Conservation (phyloP, 2,113 vertebrate species). For the Verasper variegatus region DNA sequence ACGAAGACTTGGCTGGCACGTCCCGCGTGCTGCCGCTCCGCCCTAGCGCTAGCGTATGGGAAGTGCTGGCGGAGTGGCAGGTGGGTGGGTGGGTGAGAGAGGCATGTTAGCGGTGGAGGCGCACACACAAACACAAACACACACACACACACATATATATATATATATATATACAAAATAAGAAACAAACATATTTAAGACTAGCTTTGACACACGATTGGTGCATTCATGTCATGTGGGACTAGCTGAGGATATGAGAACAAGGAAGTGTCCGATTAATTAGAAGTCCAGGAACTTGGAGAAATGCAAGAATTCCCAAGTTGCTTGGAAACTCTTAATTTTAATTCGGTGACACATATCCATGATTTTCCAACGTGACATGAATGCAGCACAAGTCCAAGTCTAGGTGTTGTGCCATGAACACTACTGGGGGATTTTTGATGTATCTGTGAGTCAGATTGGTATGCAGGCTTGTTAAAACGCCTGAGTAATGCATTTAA, state of each 20-base stretch:
- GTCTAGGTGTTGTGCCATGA: conserved; percentile 40
- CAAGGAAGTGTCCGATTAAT: neutral
- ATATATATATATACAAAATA: conserved; percentile 41
- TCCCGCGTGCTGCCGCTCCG: conserved; percentile 87
- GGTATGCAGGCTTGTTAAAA: conserved; percentile 26
- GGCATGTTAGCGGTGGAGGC: conserved; percentile 78
- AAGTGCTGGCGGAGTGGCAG: conserved; percentile 80
- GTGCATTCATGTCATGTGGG: conserved; percentile 44
- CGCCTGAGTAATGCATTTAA: conserved; percentile 11
- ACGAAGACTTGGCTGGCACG: conserved; percentile 87
- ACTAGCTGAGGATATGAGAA: neutral
- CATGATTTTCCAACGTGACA: conserved; percentile 18
- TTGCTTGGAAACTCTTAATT: too few species aligned
- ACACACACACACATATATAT: conserved; percentile 46
- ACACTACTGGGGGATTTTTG: neutral
- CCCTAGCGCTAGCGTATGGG: conserved; percentile 86
- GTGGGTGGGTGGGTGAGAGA: conserved; percentile 76
- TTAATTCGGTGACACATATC: neutral
- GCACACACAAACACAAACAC: conserved; percentile 55
- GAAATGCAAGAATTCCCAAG: neutral
- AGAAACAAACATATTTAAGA: conserved; percentile 50
- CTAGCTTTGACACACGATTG: conserved; percentile 40
- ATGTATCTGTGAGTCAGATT: conserved; percentile 11
- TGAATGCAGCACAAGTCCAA: conserved; percentile 37
- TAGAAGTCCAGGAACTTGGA: neutral